Evolutionary conservation across 2,888 invertebrate species (phyloP).

Genomic region (Merodon equestris): DNA sequence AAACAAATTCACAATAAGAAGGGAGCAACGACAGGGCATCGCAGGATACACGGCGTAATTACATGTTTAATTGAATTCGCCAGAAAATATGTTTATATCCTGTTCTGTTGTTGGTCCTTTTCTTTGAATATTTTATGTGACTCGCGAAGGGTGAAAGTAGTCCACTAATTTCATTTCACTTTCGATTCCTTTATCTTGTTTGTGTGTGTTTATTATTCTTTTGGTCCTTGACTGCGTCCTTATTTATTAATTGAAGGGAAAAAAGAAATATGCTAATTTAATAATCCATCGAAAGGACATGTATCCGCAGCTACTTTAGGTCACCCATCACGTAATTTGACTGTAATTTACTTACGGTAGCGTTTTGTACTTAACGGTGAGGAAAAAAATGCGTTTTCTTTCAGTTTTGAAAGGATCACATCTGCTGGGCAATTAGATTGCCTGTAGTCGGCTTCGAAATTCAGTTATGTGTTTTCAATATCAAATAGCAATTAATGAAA

Average conservation of each 20-base stretch:
- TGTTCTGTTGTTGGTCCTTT: conserved; percentile 23
- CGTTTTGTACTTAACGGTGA: conserved; percentile 3
- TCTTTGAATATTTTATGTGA: conserved; percentile 61
- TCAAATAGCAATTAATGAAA: conserved; percentile 61
- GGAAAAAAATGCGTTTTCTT: not conserved
- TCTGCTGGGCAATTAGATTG: too few relatives aligned
- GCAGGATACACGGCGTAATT: conserved; percentile 74
- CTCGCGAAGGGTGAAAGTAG: conserved; percentile 51
- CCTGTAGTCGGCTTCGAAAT: conserved; percentile 15
- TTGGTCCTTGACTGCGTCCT: conserved; percentile 6
- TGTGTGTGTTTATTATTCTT: too few relatives aligned
- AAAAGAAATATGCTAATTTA: conserved; percentile 62
- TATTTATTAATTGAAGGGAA: conserved; percentile 56
- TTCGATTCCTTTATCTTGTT: conserved; percentile 31
- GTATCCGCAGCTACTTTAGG: conserved; percentile 46
- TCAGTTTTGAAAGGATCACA: conserved; percentile 17
- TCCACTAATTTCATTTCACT: conserved; percentile 40
- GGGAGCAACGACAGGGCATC: conserved; percentile 20
- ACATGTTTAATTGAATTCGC: conserved; percentile 77
- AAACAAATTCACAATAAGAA: conserved; percentile 25
- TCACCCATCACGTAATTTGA: conserved; percentile 54
- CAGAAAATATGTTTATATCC: conserved; percentile 72
- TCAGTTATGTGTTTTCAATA: conserved; percentile 59
- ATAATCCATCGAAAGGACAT: conserved; percentile 60
- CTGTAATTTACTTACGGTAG: conserved; percentile 45